Percentiles rank a stretch among this genome's conserved stretches.
Evolutionary conservation across 2,888 invertebrate species (phyloP).

Genomic region (Epicampocera succincta): DNA sequence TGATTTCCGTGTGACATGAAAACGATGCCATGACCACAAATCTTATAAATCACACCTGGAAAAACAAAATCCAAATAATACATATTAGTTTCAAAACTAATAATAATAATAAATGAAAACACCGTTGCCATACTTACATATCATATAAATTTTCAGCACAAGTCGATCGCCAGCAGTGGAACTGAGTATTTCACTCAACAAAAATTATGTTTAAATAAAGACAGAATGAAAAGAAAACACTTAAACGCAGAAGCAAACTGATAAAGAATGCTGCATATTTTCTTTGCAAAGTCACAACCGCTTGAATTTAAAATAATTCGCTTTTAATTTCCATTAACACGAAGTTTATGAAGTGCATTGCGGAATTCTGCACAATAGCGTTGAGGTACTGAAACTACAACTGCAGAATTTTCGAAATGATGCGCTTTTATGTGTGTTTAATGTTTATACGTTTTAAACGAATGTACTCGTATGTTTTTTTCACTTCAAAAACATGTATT

Average conservation of each 20-base stretch:
- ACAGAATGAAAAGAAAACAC: neutral
- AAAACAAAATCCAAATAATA: too few species aligned
- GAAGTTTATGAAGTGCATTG: neutral
- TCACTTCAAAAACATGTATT: too few species aligned
- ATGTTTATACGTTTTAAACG: neutral
- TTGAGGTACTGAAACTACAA: conserved; percentile 5
- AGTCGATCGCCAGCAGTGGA: too few species aligned
- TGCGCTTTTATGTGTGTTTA: conserved; percentile 34
- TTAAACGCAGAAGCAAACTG: conserved; percentile 23
- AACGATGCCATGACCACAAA: too few species aligned
- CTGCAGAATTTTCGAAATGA: conserved; percentile 29
- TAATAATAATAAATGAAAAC: too few species aligned
- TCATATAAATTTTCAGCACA: too few species aligned
- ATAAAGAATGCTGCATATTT: conserved; percentile 40
- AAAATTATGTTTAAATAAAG: conserved; percentile 42
- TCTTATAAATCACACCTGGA: too few species aligned
- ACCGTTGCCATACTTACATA: too few species aligned
- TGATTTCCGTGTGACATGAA: too few species aligned
- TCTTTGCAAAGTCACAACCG: conserved; percentile 47
- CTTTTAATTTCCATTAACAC: conserved; percentile 54
- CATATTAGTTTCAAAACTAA: too few species aligned
- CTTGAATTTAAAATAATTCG: conserved; percentile 52
- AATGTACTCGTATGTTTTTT: too few species aligned
- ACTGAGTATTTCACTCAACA: too few species aligned
- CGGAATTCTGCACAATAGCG: conserved; percentile 19